Conservation (phyloP, 2,888 invertebrate genomes). For the Eristalis pertinax region DNA sequence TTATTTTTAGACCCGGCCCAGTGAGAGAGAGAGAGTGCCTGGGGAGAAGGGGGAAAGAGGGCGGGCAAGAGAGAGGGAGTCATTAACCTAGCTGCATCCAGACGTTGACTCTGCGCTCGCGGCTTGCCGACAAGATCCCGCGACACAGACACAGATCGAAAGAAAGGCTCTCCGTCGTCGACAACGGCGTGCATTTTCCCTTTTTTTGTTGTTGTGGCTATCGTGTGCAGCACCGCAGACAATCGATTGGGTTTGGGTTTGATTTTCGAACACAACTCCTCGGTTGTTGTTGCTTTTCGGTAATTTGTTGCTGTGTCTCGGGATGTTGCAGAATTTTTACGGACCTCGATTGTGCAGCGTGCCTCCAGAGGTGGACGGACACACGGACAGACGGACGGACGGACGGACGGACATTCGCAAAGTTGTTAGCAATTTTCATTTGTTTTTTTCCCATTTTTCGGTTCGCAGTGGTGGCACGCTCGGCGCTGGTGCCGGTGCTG, state of each 20-base stretch:
- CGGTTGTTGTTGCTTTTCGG: constrained; percentile 7
- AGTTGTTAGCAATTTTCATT: constrained; percentile 33
- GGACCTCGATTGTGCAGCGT: constrained; percentile 48
- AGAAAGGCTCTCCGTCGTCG: neutral
- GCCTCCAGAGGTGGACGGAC: constrained; percentile 8
- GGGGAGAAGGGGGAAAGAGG: neutral
- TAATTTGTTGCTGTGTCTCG: constrained; percentile 65
- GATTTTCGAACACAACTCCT: constrained; percentile 61
- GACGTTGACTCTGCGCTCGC: constrained; percentile 45
- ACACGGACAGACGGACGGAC: neutral
- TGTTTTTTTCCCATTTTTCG: constrained; percentile 4
- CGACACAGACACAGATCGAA: constrained; percentile 27
- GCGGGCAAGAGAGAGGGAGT: neutral
- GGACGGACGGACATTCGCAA: constrained; percentile 8
- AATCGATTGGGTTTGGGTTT: constrained; percentile 62
- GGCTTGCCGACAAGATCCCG: constrained; percentile 21
- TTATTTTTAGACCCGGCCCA: constrained; percentile 64
- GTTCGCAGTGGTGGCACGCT: neutral
- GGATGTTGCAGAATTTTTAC: constrained; percentile 31
- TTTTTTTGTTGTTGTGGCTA: constrained; percentile 11
- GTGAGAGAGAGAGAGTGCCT: neutral
- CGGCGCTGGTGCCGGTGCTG: neutral
- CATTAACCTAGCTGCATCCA: constrained; percentile 63
- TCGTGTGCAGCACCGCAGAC: constrained; percentile 54
- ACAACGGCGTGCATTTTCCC: neutral